Base-by-base conservation (phyloP, 2,113 vertebrate species). In the Prunella himalayana region DNA sequence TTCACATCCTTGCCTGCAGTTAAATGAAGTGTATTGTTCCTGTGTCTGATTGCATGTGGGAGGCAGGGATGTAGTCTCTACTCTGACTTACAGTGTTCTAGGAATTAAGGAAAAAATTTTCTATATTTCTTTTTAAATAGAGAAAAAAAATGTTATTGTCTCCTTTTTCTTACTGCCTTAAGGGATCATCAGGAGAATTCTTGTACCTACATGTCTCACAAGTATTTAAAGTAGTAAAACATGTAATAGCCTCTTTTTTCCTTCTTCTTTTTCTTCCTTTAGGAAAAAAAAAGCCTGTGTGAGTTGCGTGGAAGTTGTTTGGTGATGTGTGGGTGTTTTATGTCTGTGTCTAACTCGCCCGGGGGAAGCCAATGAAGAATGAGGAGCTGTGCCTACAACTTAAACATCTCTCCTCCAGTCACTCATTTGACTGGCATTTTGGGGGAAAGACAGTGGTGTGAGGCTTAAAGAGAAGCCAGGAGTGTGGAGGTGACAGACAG, bases 211-310 rank as follows among this genome's bases (percentile, higher is more conserved):
- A 30, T 30, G 49, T 88, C 73, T 92, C 76, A 77, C 41, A 71
- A 92, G 80, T 92, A 78, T 88, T 93, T 94, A 78, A 87, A 95
- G 49, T 23, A 80, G 63, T 77, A 88, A 89, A 79, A 61, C 30
- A 69, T 65, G 35, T 28, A 88, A 73, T 22, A 71, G 13, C 4
- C 11, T 57, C 14, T 60, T 60, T 71, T 86, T 72, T 66, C 39
- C 20, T 42, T 10, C 21, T 60, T 71, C 6, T 60, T 81, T 86
- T 70, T 50, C 61, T 75, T 45, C 25, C 20, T 69, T 79, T 16
- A 64, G 17, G 15, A 27, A 27, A 16, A 71, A 54, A 82, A 61
- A 24, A 19, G 2, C 4, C 11, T 13, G 7, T 30, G 19, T n/a
- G 51, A 82, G 35, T 35, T 68, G 28, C 0, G 0, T 82, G 49